Percentiles rank a stretch among this genome's conserved stretches.
Evolutionary conservation across 2,113 vertebrate species (phyloP).

Genomic region (Callithrix jacchus): DNA sequence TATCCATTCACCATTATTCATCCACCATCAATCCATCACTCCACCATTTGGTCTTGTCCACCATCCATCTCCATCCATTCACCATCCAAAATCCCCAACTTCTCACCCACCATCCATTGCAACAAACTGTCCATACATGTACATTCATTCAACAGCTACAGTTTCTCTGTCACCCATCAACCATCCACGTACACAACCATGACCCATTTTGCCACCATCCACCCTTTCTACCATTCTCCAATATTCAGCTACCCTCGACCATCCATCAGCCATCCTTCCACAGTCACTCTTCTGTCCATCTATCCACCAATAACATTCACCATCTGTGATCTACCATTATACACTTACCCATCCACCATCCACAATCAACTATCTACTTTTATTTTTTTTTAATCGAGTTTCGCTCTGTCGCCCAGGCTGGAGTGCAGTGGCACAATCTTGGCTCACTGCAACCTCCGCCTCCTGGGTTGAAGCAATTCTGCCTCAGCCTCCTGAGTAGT

Average conservation of each 20-base stretch:
- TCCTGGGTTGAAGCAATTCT: too few species aligned
- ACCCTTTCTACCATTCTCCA: not conserved
- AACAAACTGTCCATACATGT: too few species aligned
- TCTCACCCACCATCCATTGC: not conserved
- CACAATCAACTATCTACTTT: not conserved
- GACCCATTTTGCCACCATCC: rapidly evolving
- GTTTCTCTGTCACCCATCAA: rapidly evolving
- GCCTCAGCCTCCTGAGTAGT: too few species aligned
- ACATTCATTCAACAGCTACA: too few species aligned
- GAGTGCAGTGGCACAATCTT: too few species aligned
- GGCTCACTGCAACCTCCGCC: too few species aligned
- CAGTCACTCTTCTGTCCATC: not conserved
- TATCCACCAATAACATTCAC: not conserved
- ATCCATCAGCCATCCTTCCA: not conserved
- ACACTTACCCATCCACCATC: not conserved
- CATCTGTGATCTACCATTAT: not conserved
- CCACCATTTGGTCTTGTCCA: not conserved
- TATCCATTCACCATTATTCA: rapidly evolving
- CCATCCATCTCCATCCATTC: not conserved
- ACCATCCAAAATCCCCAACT: not conserved
- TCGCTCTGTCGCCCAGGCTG: too few species aligned
- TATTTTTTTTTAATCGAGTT: too few species aligned
- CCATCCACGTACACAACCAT: rapidly evolving
- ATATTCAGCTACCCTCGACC: too few species aligned
- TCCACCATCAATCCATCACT: rapidly evolving